phyloP scores from a whole-genome alignment of 30 jellyfish, hydroid and myxozoan genomes.

The Aurelia sp. region DNA sequence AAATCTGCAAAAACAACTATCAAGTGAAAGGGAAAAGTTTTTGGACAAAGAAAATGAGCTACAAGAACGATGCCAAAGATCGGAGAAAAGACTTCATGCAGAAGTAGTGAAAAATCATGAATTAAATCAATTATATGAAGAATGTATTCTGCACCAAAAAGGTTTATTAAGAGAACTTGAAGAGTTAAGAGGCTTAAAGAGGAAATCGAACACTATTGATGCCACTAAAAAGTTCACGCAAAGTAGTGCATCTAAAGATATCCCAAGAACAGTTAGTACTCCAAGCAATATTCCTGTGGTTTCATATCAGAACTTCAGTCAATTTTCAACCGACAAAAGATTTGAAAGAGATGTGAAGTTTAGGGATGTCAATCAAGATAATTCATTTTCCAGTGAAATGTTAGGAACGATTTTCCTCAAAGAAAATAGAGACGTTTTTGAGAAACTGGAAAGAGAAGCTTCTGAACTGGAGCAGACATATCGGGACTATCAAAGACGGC shows the following conservation, averaged over 20 bases:
- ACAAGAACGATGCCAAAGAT: slow-evolving; percentile 4
- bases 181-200: not conserved
- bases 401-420: slow-evolving; percentile 1
- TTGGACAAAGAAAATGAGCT: slow-evolving; percentile 40
- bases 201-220: not conserved
- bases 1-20: slow-evolving; percentile 1
- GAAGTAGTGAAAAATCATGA: slow-evolving; percentile 30
- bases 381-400: not conserved
- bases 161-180: slow-evolving; percentile 35
- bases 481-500: slow-evolving; percentile 22
- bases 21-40: slow-evolving; percentile 18
- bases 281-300: not conserved
- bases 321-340: not conserved
- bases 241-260: not conserved
- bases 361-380: not conserved
- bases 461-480: slow-evolving; percentile 41
- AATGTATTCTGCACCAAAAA: slow-evolving; percentile 32
- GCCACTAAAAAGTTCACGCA: not conserved
- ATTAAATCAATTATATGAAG: slow-evolving; percentile 35
- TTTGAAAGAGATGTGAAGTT: not conserved
- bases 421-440: slow-evolving; percentile 16
- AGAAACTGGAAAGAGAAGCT: slow-evolving; percentile 47
- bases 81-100: slow-evolving; percentile 25
- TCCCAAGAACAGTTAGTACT: not conserved
- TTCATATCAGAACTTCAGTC: not conserved